Base-by-base conservation (phyloP, 2,797 vertebrate genomes). In the Scolopax rusticola region DNA sequence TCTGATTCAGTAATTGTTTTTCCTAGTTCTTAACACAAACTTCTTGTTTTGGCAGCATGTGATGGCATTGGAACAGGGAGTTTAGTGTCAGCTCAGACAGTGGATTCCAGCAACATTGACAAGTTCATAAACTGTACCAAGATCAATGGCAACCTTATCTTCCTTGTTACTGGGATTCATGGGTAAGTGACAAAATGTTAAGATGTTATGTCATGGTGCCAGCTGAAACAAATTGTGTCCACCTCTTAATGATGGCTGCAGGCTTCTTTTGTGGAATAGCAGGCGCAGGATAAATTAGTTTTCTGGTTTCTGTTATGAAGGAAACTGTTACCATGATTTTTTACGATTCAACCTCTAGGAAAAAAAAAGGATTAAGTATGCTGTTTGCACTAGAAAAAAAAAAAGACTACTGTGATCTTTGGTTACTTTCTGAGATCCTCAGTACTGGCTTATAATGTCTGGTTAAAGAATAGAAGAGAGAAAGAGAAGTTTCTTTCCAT, bases 81-180 rank as follows among this genome's bases (percentile, higher is more conserved):
- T 40, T 95, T 99, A 96, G 98, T 98, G 96, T 97, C 98, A 2
- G 99, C 99, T 60, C 99, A 99, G 97, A 99, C 99, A 0, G 99
- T 99, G 95, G 99, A 99, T 94, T 99, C 99, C 96, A 99, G 99
- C 97, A 99, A 99, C 95, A 99, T 99, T 9, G 98, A 99, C 89
- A 99, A 98, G 95, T 99, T 99, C 87, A 97, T 99, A 91, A 99
- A 99, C 98, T 99, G 99, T 95, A 99, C 99, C 85, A 99, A 99
- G 97, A 99, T 99, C 98, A 99, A 99, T 53, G 99, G 99, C 90
- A 99, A 99, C 97, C 98, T 99, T 83, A 99, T 99, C 97, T 99
- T 99, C 96, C 99, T 99, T 79, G 99, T 99, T 80, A 99, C 99
- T 11, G 99, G 99, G 48, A 99, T 99, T 92, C 99, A 99, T 89